Conservation (phyloP, 2,113 vertebrate species). For the Amphilophus citrinellus region DNA sequence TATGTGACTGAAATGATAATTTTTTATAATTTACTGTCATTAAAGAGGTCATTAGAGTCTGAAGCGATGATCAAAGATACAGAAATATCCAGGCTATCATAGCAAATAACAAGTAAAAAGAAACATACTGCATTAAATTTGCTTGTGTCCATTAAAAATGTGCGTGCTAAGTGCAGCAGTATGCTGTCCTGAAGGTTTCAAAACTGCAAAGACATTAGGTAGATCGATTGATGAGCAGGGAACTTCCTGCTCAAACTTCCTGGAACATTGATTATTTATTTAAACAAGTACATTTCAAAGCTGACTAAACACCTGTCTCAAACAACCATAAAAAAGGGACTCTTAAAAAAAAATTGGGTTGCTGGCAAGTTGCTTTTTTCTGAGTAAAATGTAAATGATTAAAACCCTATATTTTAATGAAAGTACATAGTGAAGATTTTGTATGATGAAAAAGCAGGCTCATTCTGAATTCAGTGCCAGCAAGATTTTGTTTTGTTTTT, state of each 20-base stretch:
- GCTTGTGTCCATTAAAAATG: constrained; percentile 43
- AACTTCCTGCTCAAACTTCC: constrained; percentile 64
- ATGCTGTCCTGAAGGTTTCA: constrained; percentile 26
- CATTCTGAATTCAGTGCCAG: too few relatives aligned
- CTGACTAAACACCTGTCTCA: constrained; percentile 23
- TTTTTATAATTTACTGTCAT: constrained; percentile 10
- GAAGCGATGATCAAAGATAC: background rate
- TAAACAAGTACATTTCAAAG: constrained; percentile 46
- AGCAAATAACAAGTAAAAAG: background rate
- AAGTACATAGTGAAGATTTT: too few relatives aligned
- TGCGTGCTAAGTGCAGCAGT: constrained; percentile 56
- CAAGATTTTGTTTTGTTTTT: too few relatives aligned
- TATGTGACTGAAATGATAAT: background rate
- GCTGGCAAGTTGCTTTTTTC: too few relatives aligned
- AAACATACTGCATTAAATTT: constrained; percentile 24
- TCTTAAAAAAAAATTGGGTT: background rate
- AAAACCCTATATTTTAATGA: too few relatives aligned
- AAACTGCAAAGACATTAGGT: constrained; percentile 45
- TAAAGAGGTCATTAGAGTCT: background rate
- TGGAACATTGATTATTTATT: constrained; percentile 67
- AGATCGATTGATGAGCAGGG: constrained; percentile 68
- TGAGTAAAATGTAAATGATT: too few relatives aligned
- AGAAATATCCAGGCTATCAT: background rate
- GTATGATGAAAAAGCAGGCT: too few relatives aligned
- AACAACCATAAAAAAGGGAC: constrained; percentile 17